Base-by-base conservation (phyloP, 2,888 invertebrate species). In the Drosophila paracracens region DNA sequence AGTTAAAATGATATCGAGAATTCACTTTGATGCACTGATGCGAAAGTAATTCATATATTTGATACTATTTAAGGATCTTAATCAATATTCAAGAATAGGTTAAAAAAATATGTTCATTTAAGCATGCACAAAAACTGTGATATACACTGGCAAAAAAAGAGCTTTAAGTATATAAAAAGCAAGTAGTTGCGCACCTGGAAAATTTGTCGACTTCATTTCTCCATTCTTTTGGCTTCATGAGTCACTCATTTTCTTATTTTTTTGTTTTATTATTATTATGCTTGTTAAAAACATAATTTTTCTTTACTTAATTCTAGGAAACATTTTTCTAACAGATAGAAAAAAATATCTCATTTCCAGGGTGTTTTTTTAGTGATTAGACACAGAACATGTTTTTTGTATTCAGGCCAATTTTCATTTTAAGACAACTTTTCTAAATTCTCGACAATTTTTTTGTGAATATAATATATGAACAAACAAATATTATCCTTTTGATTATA, bases 371-470 rank as follows among this genome's bases (percentile, higher is more conserved):
- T 4, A 10, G 1, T n/a, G 8, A 8, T 0, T 38, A 18, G 8
- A 18, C 3, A 8, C 18, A 38, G n/a, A 38, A 38, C 1, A n/a
- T 0, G 3, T n/a, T n/a, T n/a, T 1, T 40, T 0, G n/a, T 4
- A 1, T n/a, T 40, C 8, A n/a, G n/a, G 0, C 4, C 8, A 0
- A 40, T 40, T 40, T n/a, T 10, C 0, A n/a, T n/a, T 40, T 7
- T n/a, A 10, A 1, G n/a, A 40, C 2, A 4, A 40, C 0, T n/a
- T 40, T 10, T 4, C 4, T n/a, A 8, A 38, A 0, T 8, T 18
- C 0, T 0, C 0, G 3, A 0, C 0, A 4, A 0, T 10, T 1
- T 10, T 10, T 40, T 40, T 40, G 0, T 40, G 0, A 10, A 40
- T 40, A 8, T 6, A 16, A 2, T 36, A n/a, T n/a, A 40, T n/a